These are phyloP conservation scores for Hemiscyllium ocellatum DNA, from an alignment of 2,113 vertebrate species.

Conservation along the genomic window DNA sequence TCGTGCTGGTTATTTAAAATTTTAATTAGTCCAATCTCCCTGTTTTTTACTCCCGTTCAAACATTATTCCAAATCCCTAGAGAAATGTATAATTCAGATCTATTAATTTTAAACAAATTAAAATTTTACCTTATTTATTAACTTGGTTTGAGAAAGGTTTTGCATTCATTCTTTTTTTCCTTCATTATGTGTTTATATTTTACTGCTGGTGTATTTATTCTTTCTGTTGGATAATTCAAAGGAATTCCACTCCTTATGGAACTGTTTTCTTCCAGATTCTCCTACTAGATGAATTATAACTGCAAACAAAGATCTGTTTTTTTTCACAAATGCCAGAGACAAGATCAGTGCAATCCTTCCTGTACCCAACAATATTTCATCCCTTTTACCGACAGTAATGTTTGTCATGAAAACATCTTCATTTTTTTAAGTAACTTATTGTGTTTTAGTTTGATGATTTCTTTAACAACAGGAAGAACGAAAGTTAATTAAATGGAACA, in stretches of 20 bases:
- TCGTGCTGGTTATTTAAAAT: background rate
- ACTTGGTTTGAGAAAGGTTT: background rate
- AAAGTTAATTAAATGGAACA: constrained; percentile 18
- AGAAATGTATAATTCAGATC: background rate
- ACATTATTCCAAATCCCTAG: background rate
- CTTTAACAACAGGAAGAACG: constrained; percentile 10
- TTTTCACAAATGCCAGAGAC: background rate
- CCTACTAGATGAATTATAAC: background rate
- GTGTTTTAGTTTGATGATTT: background rate
- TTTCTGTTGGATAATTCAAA: background rate
- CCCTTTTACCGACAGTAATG: background rate
- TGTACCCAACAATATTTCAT: background rate
- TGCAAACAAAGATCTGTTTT: background rate
- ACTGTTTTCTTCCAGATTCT: background rate
- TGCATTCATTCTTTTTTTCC: background rate
- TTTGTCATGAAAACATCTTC: background rate
- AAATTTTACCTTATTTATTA: background rate
- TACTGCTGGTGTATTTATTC: background rate
- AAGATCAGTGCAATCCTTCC: background rate
- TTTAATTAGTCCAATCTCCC: background rate
- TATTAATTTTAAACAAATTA: background rate
- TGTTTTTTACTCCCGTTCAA: background rate
- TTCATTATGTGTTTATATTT: background rate
- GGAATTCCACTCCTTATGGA: background rate
- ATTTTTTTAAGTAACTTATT: constrained; percentile 20